These are phyloP conservation scores for Australoheros facetus DNA, from an alignment of 2,797 vertebrate genomes.

Conservation along the genomic window DNA sequence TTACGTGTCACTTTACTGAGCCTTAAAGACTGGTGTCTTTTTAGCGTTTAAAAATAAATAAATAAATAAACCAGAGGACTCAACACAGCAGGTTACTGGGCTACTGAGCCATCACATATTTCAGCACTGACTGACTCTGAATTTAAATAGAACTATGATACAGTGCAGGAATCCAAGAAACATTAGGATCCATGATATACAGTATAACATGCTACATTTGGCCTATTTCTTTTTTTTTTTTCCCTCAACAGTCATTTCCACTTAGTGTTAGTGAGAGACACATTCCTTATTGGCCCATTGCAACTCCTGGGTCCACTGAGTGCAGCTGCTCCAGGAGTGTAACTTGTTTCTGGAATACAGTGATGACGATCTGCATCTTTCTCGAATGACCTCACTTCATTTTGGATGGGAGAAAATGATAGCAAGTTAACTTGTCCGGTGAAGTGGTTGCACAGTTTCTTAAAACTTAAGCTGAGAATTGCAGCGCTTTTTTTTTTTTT, in stretches of 20 bases:
- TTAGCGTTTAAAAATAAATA: background rate
- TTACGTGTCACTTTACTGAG: constrained; percentile 7
- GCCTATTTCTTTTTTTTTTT: background rate
- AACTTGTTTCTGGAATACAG: constrained; percentile 24
- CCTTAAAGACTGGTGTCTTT: background rate
- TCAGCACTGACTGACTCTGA: background rate
- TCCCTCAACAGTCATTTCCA: constrained; percentile 1
- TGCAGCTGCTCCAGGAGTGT: constrained; percentile 45
- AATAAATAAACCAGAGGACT: background rate
- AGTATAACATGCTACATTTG: background rate
- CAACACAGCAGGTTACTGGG: background rate
- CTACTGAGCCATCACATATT: background rate
- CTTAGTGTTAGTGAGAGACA: constrained; percentile 1
- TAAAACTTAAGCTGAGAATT: constrained; percentile 2
- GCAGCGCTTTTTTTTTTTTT: background rate
- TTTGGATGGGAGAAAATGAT: background rate
- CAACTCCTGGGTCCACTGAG: constrained; percentile 13
- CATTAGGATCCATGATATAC: background rate
- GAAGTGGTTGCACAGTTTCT: background rate
- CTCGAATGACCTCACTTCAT: constrained; percentile 39
- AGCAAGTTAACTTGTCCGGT: constrained; percentile 26
- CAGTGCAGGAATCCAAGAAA: background rate
- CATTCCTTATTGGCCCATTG: constrained; percentile 19
- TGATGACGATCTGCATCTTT: constrained; percentile 5
- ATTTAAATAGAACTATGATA: background rate